Base-by-base conservation (phyloP, 2,797 vertebrate genomes). In the Epinephelus coioides region DNA sequence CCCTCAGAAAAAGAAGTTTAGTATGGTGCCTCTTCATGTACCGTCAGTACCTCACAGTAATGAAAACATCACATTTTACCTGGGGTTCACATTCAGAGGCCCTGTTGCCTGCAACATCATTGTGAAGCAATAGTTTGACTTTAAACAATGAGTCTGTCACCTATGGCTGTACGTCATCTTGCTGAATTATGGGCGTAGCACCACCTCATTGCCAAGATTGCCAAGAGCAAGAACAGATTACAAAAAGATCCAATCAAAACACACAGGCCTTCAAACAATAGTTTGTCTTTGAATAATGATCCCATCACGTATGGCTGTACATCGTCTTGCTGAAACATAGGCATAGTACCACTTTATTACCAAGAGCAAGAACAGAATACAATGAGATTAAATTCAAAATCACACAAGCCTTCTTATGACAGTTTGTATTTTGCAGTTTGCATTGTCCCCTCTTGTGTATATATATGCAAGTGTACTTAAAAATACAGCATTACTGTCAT, bases 61-160 rank as follows among this genome's bases (percentile, higher is more conserved):
- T 85, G 96, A 96, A 89, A 96, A 96, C 12, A 94, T 97, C 67
- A 96, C 93, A 2, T 97, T 97, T 84, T 96, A 96, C 79, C 73
- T 97, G 50, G 97, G 96, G 1, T 97, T 97, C 44, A 96, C 96
- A 1, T 95, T 94, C 40, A 93, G 85, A 79, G 96, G 97, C 0
- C 96, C 94, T 27, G 95, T 96, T 87, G 96, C 96, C 19, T 94
- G 74, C 82, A 88, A 96, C 78, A 91, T 97, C 8, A 70, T 85
- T 53, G 87, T 91, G 21, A 83, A 82, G 73, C 21, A 49, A 5
- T 85, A 93, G 74, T 18, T 30, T 27, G 6, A 43, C 2, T 25
- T 61, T 50, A 4, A 57, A 69, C 43, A 62, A 6, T 56, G 30
- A 47, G 56, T 11, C 10, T 43, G 15, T 34, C 23, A 55, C 40